Evolutionary conservation across 1,140 invertebrate species (phyloP), one percentile per base, ranked within the genome.

Genomic region (Drosophila obscura): DNA sequence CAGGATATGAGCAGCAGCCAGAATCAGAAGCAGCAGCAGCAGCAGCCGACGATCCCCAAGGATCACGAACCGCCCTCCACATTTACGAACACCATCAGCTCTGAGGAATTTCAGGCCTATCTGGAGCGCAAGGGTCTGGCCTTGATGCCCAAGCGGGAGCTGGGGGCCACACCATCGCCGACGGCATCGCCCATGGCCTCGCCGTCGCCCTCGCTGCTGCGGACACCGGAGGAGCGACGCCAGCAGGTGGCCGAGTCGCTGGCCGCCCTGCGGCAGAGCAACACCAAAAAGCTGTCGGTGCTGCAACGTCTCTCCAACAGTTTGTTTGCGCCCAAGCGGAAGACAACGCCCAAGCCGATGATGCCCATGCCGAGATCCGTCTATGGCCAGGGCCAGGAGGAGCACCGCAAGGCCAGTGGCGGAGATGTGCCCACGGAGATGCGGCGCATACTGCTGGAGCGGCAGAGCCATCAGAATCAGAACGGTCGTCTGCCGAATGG

Each of bases 51-150:
- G 35, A 5, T 39, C 35, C 4, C 35, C 1, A 39, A 39, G 35
- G 15, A 22, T 2, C 15, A 7, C 13, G 19, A 39, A 1, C 24
- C 44, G n/a, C 35, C 66, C 8, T 2, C 11, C 11, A 79, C 89
- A 4, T 91, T 91, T 48, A 91, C 91, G 48, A 91, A 92, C 45
- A 92, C 91, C 8, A 90, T 92, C 4, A 92, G 77, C 35, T 92
- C 90, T 6, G 81, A 91, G 31, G 91, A 92, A 50, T 92, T 92
- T 45, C 88, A 91, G 46, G 77, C 90, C 1, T 92, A 91, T 57
- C 62, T 92, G 35, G 77, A 91, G 13, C 78, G 85, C 52, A 92
- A 92, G 57, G 91, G 91, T 0, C 53, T 92, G 39, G 65, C 75
- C 0, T 41, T 92, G 43, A 80, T 88, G 67, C 88, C 91, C 35